phyloP scores from a whole-genome alignment of 2,113 vertebrate species.

The Bubo scandiacus region DNA sequence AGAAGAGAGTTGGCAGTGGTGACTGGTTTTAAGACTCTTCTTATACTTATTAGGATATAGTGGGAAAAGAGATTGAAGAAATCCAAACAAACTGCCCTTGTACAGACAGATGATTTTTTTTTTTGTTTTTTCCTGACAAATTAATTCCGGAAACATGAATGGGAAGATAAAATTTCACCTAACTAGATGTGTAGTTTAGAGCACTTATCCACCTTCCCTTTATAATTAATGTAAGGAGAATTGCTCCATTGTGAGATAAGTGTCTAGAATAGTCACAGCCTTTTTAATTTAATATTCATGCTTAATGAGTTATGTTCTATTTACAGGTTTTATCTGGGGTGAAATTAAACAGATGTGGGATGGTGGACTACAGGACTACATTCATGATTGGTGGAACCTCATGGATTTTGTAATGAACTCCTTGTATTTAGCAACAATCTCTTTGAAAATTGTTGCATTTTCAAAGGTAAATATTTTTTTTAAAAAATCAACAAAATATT shows the following conservation, averaged over 20 bases:
- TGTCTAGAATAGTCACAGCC: background rate
- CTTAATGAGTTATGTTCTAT: conserved; percentile 55
- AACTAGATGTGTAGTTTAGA: background rate
- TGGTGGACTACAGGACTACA: conserved; percentile 93
- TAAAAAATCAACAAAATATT: background rate
- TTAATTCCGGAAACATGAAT: background rate
- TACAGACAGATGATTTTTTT: background rate
- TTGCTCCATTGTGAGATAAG: background rate
- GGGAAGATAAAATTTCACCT: background rate
- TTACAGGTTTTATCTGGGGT: conserved; percentile 94
- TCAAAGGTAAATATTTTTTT: conserved; percentile 81
- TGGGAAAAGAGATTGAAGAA: background rate
- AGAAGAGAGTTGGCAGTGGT: background rate
- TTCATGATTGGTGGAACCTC: conserved; percentile 99
- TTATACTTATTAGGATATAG: background rate
- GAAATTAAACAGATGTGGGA: conserved; percentile 99
- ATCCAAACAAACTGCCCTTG: background rate
- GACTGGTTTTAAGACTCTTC: background rate
- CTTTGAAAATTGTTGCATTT: conserved; percentile 94
- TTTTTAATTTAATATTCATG: background rate
- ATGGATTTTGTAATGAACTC: conserved; percentile 99
- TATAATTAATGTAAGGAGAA: background rate
- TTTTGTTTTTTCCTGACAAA: background rate
- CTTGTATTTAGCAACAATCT: conserved; percentile 94
- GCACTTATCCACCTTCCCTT: background rate